A percentile compares a stretch with the other conserved stretches of the same genome.
These are phyloP conservation scores for Coluber constrictor DNA, from an alignment of 2,797 vertebrate genomes.

Conservation along the genomic window DNA sequence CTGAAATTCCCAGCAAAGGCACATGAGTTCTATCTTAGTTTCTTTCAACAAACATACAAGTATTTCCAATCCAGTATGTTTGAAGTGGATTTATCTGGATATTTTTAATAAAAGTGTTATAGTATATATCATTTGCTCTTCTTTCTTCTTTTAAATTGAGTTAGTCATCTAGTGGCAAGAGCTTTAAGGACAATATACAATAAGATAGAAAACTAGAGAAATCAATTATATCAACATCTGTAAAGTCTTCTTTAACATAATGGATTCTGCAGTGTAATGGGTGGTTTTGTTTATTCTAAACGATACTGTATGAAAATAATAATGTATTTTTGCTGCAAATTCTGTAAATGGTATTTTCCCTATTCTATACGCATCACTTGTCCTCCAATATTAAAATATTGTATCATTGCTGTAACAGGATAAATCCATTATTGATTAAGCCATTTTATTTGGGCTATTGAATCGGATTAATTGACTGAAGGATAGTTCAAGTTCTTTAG, in stretches of 20 bases:
- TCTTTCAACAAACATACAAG: neutral
- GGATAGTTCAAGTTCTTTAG: neutral
- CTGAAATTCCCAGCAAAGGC: neutral
- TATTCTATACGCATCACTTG: neutral
- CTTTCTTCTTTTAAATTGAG: neutral
- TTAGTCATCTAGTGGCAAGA: neutral
- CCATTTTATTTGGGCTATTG: neutral
- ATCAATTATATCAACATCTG: neutral
- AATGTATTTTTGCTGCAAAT: neutral
- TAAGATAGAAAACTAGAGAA: neutral
- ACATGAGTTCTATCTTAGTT: neutral
- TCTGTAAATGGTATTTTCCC: neutral
- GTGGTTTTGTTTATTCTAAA: neutral
- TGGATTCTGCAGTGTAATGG: neutral
- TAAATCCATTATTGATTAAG: neutral
- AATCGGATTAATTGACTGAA: neutral
- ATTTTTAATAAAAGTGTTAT: neutral
- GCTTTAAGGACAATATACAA: neutral
- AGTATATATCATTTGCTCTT: neutral
- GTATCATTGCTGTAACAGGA: neutral
- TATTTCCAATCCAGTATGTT: neutral
- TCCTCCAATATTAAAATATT: neutral
- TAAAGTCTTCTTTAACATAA: neutral
- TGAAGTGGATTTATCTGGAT: neutral
- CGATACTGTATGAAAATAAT: neutral